phyloP scores from a whole-genome alignment of 2,888 invertebrate genomes.

The Mythimna ferrago region DNA sequence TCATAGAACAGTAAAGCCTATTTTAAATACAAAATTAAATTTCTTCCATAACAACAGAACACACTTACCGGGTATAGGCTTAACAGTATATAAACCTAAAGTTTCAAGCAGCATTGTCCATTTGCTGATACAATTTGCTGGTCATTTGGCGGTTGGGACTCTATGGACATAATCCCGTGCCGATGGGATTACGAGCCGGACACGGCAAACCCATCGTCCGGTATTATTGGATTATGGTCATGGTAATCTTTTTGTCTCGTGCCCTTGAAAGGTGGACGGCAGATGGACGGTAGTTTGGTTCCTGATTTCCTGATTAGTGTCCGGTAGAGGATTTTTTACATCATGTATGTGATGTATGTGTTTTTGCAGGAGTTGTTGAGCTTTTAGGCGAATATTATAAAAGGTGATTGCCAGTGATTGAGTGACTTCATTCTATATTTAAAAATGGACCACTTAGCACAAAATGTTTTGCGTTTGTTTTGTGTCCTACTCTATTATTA shows the following conservation, averaged over 20 bases:
- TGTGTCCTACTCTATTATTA: not conserved
- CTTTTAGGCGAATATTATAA: not conserved
- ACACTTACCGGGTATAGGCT: slow-evolving; percentile 24
- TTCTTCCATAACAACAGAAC: slow-evolving; percentile 21
- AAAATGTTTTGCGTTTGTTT: not conserved
- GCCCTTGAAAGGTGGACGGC: slow-evolving; percentile 64
- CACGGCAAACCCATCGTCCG: slow-evolving; percentile 81
- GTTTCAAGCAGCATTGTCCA: slow-evolving; percentile 30
- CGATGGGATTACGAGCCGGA: slow-evolving; percentile 82
- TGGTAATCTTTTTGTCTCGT: slow-evolving; percentile 70
- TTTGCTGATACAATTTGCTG: slow-evolving; percentile 61
- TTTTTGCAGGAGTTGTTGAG: not conserved
- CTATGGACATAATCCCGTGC: slow-evolving; percentile 77
- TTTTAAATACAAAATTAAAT: slow-evolving; percentile 26
- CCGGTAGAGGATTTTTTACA: slow-evolving; percentile 4
- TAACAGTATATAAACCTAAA: slow-evolving; percentile 38
- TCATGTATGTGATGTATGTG: not conserved
- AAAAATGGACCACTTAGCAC: not conserved
- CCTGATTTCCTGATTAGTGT: slow-evolving; percentile 65
- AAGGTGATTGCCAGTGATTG: not conserved
- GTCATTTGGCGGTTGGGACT: slow-evolving; percentile 69
- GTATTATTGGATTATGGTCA: slow-evolving; percentile 79
- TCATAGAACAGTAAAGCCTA: slow-evolving; percentile 1
- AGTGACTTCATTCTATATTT: not conserved
- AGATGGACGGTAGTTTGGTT: slow-evolving; percentile 63